A percentile compares a stretch with the other conserved stretches of the same genome.
These are phyloP conservation scores for Saturnia pavonia DNA, from an alignment of 2,888 invertebrate species.

Conservation along the genomic window DNA sequence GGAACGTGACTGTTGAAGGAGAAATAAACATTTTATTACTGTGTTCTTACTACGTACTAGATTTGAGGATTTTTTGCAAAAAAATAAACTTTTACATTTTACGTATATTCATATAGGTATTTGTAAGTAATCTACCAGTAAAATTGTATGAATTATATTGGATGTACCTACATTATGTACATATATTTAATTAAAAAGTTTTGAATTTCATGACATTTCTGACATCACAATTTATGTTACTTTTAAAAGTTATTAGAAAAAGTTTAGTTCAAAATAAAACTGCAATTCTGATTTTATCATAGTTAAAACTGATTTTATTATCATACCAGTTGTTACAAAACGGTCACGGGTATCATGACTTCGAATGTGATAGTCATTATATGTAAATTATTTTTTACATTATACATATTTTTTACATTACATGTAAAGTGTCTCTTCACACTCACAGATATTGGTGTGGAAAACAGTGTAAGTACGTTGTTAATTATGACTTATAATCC, in stretches of 20 bases:
- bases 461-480: constrained; percentile 24
- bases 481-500: constrained; percentile 49
- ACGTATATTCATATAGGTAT: background rate
- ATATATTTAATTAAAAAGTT: no score
- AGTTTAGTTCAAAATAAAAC: no score
- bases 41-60: constrained; percentile 7
- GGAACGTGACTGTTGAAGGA: constrained; percentile 12
- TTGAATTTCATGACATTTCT: no score
- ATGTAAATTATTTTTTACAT: background rate
- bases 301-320: no score
- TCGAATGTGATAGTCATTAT: background rate
- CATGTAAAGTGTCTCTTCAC: background rate
- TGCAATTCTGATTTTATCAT: no score
- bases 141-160: no score
- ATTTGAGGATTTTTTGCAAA: constrained; percentile 10
- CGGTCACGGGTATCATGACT: background rate
- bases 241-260: no score
- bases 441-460: background rate
- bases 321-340: no score
- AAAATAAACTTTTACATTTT: background rate
- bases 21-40: constrained; percentile 11
- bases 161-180: no score
- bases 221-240: no score
- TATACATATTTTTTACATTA: background rate
- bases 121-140: no score